These are phyloP conservation scores for Ochropleura plecta DNA, from an alignment of 2,888 invertebrate species.

Conservation along the genomic window DNA sequence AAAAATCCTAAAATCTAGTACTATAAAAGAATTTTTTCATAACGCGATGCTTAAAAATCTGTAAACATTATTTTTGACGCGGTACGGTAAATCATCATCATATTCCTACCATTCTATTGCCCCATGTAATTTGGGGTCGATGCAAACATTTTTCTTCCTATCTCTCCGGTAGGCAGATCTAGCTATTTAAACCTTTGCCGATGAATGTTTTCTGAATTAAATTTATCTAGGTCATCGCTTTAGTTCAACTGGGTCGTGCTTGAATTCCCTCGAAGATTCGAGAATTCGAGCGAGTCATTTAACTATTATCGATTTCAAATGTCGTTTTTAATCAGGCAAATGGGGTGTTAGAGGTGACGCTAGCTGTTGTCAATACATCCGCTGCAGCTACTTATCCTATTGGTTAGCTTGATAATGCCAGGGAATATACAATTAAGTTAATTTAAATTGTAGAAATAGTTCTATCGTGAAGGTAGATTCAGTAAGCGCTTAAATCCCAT, in stretches of 20 bases:
- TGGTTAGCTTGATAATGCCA: slow-evolving; percentile 23
- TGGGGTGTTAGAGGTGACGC: slow-evolving; percentile 44
- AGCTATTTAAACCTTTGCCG: neutral
- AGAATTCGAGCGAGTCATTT: slow-evolving; percentile 56
- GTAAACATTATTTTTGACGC: neutral
- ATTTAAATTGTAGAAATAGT: slow-evolving; percentile 27
- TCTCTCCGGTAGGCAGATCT: neutral
- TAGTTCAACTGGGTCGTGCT: slow-evolving; percentile 40
- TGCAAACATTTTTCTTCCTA: neutral
- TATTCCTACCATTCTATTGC: neutral
- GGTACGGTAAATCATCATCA: neutral
- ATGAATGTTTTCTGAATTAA: slow-evolving; percentile 37
- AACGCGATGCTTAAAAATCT: no score
- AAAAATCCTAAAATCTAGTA: no score
- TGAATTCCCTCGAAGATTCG: slow-evolving; percentile 53
- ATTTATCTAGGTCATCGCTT: slow-evolving; percentile 52
- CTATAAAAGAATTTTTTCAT: no score
- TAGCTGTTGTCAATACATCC: slow-evolving; percentile 27
- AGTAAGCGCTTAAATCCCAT: neutral
- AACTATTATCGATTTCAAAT: slow-evolving; percentile 55
- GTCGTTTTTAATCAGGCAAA: slow-evolving; percentile 56
- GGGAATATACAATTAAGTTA: slow-evolving; percentile 38
- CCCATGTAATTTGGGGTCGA: neutral
- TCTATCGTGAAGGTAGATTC: neutral
- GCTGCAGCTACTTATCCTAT: slow-evolving; percentile 34